Conservation (phyloP, 1,140 invertebrate genomes). For the Polypedilum vanderplanki region DNA sequence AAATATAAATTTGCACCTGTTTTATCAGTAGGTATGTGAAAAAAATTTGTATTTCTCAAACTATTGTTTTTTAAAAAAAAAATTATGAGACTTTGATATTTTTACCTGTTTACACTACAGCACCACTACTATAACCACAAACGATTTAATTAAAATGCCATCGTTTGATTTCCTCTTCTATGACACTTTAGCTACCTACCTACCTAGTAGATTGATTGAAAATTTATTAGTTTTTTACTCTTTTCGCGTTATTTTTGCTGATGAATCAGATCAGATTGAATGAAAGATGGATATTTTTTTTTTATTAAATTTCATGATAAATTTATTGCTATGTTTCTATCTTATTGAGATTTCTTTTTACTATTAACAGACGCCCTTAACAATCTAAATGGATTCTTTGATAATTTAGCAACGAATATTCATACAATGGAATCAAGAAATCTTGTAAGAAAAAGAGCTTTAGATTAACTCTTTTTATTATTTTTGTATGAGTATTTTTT, state of each 20-base stretch:
- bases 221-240: slow-evolving; percentile 1
- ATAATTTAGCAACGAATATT: slow-evolving; percentile 1
- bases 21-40: neutral
- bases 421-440: slow-evolving; percentile 21
- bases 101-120: no score
- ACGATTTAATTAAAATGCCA: neutral
- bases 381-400: slow-evolving; percentile 24
- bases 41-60: neutral
- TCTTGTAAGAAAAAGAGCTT: neutral
- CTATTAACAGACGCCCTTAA: neutral
- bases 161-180: neutral
- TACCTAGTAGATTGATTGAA: neutral
- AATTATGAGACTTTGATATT: neutral
- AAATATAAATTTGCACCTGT: slow-evolving; percentile 21
- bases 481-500: neutral
- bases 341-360: neutral
- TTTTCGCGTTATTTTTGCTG: neutral
- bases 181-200: neutral
- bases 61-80: neutral
- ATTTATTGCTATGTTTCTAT: neutral
- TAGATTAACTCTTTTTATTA: no score
- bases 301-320: no score
- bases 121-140: neutral
- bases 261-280: neutral
- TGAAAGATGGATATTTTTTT: no score